phyloP scores from a whole-genome alignment of 2,113 vertebrate species.

The Baryphthengus martii region DNA sequence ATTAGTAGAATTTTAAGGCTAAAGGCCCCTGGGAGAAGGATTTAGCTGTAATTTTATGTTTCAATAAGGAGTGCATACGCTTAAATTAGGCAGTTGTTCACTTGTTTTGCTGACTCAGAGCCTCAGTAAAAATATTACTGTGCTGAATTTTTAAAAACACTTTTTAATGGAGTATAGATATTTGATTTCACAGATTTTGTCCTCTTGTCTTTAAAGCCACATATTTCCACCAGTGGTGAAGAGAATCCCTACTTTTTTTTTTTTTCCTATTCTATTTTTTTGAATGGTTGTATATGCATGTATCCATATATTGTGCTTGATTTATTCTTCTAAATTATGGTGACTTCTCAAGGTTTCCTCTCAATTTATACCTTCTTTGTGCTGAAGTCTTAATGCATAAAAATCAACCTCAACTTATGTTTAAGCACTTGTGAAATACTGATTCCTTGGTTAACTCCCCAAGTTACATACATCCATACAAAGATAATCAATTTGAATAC shows the following conservation, averaged over 20 bases:
- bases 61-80: neutral
- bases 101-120: neutral
- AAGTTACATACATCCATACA: neutral
- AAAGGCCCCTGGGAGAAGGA: neutral
- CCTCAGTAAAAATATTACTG: neutral
- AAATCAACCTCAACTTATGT: neutral
- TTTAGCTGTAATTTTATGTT: neutral
- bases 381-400: neutral
- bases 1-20: neutral
- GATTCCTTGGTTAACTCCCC: neutral
- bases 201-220: neutral
- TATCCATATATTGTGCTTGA: neutral
- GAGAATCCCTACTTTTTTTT: neutral
- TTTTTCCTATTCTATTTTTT: too few species aligned
- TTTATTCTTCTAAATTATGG: neutral
- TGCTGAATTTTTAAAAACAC: neutral
- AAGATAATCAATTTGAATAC: neutral
- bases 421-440: neutral
- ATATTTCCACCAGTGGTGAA: neutral
- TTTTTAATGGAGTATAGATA: neutral
- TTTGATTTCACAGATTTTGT: neutral
- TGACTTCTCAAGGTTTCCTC: neutral
- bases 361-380: neutral
- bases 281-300: neutral
- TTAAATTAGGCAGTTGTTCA: neutral